Conservation (phyloP, 2,113 vertebrate species). For the Anthoscopus minutus region DNA sequence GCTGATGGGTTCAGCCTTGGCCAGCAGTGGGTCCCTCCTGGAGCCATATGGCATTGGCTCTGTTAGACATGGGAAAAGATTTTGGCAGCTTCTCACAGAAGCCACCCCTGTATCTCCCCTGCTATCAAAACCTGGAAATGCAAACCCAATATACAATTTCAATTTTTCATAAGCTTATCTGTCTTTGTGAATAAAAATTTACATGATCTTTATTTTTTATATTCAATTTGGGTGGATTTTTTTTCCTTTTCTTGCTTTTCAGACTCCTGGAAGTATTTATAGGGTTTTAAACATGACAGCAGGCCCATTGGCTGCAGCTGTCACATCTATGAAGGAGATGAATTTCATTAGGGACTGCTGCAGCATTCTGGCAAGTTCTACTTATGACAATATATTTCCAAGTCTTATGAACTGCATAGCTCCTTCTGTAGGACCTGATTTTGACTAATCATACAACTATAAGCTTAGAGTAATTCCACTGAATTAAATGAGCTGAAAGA, state of each 20-base stretch:
- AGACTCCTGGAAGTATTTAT: not conserved
- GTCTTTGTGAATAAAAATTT: not conserved
- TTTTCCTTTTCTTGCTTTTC: not conserved
- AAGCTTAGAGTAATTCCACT: not conserved
- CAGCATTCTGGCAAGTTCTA: not conserved
- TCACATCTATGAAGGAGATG: not conserved
- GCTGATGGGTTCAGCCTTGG: not conserved
- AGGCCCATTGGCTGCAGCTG: not conserved
- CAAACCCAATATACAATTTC: not conserved
- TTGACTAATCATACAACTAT: not conserved
- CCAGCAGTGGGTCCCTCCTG: not conserved
- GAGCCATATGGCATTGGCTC: not conserved
- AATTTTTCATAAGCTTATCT: not conserved
- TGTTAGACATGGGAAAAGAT: not conserved
- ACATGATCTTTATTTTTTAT: not conserved
- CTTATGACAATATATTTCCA: not conserved
- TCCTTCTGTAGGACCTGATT: not conserved
- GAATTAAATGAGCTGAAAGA: not conserved
- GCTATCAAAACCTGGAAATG: not conserved
- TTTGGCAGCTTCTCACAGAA: not conserved
- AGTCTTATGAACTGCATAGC: not conserved
- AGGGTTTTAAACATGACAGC: not conserved
- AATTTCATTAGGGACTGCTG: not conserved
- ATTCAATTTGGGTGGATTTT: not conserved
- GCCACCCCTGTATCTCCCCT: not conserved